Percentiles rank a stretch among this genome's conserved stretches.
These are phyloP conservation scores for Sciurus vulgaris DNA, from an alignment of 2,797 vertebrate species.

Conservation along the genomic window DNA sequence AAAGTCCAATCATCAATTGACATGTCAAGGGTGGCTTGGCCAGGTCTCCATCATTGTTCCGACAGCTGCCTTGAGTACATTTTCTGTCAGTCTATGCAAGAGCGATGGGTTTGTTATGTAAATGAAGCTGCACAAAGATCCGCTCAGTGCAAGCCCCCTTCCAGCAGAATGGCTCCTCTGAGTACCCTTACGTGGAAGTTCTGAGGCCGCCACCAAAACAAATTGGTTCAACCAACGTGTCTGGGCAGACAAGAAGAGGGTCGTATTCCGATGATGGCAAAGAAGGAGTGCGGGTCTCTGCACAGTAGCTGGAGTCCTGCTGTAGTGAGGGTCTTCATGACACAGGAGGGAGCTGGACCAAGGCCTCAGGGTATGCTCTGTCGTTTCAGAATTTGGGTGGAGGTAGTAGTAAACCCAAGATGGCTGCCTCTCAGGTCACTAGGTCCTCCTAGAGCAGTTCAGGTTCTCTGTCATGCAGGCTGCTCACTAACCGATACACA, in stretches of 20 bases:
- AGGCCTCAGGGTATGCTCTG: background rate
- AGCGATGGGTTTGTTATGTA: background rate
- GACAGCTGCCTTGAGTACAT: conserved; percentile 8
- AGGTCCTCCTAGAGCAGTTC: background rate
- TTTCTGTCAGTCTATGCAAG: conserved; percentile 26
- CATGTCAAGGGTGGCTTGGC: background rate
- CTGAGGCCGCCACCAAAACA: background rate
- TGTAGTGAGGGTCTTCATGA: background rate
- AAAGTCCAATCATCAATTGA: background rate
- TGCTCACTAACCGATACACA: background rate
- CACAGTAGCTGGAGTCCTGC: background rate
- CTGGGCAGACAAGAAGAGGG: background rate
- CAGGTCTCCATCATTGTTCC: background rate
- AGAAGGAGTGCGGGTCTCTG: background rate
- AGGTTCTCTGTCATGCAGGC: background rate
- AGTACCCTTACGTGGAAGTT: background rate
- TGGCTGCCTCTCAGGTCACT: background rate
- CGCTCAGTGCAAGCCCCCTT: background rate
- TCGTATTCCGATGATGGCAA: background rate
- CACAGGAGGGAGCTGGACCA: background rate
- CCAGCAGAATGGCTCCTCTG: background rate
- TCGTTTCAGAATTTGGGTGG: conserved; percentile 8
- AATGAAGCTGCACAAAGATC: background rate
- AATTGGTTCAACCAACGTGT: background rate
- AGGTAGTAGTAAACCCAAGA: background rate